Percentiles rank a stretch among this genome's conserved stretches.
phyloP scores from a whole-genome alignment of 2,888 invertebrate genomes.

The Pachliopta kotzebuea region DNA sequence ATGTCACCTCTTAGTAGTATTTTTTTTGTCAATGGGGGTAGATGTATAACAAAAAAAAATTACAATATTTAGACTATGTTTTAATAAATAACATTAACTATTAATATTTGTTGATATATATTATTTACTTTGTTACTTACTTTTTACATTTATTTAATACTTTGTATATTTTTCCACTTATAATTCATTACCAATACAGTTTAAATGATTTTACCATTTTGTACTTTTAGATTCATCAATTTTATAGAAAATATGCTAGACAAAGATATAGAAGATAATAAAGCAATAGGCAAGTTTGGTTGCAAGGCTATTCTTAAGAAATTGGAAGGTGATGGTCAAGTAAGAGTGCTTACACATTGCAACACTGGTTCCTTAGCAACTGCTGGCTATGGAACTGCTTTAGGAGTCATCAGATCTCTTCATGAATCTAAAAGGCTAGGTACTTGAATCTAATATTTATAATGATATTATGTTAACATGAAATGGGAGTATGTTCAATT shows the following conservation, averaged over 20 bases:
- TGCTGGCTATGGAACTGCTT: conserved; percentile 97
- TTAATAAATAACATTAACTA: too few relatives aligned
- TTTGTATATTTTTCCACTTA: background rate
- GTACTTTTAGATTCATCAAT: conserved; percentile 83
- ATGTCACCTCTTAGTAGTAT: too few relatives aligned
- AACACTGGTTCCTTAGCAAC: conserved; percentile 99
- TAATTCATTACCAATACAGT: background rate
- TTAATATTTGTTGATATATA: too few relatives aligned
- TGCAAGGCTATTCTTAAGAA: conserved; percentile 86
- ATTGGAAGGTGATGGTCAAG: conserved; percentile 78
- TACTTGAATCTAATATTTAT: conserved; percentile 50
- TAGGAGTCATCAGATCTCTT: conserved; percentile 95
- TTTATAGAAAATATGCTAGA: conserved; percentile 90
- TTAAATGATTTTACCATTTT: conserved; percentile 1
- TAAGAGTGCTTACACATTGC: conserved; percentile 95
- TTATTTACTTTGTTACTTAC: too few relatives aligned
- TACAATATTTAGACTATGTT: too few relatives aligned
- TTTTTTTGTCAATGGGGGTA: too few relatives aligned
- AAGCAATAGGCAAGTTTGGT: conserved; percentile 91
- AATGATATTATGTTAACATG: conserved; percentile 2
- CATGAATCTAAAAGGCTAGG: conserved; percentile 86
- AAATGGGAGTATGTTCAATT: background rate
- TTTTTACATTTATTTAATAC: too few relatives aligned
- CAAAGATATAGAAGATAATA: conserved; percentile 93
- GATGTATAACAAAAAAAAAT: too few relatives aligned